A percentile compares a stretch with the other conserved stretches of the same genome.
Evolutionary conservation across 2,888 invertebrate genomes (phyloP).

Genomic region (Ecdyonurus torrentis): DNA sequence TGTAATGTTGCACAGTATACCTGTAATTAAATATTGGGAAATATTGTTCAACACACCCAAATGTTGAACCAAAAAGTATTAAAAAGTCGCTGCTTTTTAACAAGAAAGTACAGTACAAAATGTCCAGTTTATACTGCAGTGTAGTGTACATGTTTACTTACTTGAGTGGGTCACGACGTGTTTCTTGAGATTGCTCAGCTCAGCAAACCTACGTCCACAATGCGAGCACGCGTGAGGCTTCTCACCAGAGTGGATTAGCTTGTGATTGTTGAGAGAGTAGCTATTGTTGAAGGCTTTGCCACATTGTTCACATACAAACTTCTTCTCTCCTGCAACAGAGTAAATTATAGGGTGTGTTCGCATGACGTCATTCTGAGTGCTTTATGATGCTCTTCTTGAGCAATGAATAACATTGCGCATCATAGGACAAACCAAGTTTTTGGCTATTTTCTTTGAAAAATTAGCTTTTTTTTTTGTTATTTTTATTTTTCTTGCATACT

Average conservation of each 20-base stretch:
- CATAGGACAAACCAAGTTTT: too few species aligned
- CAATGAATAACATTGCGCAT: too few species aligned
- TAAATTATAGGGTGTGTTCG: too few species aligned
- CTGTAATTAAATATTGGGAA: constrained; percentile 4
- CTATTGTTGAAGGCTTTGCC: constrained; percentile 40
- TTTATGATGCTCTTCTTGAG: too few species aligned
- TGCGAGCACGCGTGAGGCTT: constrained; percentile 40
- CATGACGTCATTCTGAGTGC: too few species aligned
- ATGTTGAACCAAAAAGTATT: not conserved
- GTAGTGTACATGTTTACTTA: constrained; percentile 16
- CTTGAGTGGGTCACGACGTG: constrained; percentile 42
- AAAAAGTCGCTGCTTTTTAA: not conserved
- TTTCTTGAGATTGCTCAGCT: constrained; percentile 49
- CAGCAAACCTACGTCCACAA: constrained; percentile 40
- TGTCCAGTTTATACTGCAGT: not conserved
- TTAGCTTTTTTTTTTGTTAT: too few species aligned
- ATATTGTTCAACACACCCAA: not conserved
- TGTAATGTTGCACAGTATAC: too few species aligned
- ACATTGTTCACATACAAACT: constrained; percentile 40
- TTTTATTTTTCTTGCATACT: too few species aligned
- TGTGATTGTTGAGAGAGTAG: constrained; percentile 40
- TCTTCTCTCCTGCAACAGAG: constrained; percentile 28
- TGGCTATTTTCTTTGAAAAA: too few species aligned
- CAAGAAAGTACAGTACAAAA: too few species aligned
- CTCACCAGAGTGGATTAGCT: constrained; percentile 41